Evolutionary conservation across 1,140 invertebrate genomes (phyloP), one percentile per base, ranked within the genome.

Genomic region (Tyrophagus putrescentiae): DNA sequence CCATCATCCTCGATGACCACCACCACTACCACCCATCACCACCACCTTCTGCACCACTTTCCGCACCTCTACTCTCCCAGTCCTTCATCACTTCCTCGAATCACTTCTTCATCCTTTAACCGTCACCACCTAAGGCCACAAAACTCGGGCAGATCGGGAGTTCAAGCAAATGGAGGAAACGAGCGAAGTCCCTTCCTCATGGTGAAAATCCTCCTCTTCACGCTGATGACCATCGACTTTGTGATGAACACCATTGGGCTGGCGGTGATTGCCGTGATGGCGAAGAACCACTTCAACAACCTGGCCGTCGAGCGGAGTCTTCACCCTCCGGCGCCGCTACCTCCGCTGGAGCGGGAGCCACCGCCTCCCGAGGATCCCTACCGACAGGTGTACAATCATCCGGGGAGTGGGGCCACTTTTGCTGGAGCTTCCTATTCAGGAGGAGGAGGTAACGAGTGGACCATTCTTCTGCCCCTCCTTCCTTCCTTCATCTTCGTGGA

Each of bases 221-320:
- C 52, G 21, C 39, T 54, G 25, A 54, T 54, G 52, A 54, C 52
- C 1, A 54, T 54, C 25, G 52, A 54, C 27, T 54, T 54, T 54
- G 52, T 27, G 3, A 54, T 54, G 52, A 54, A 54, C 27, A 54
- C 52, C 1, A 54, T 54, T 54, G 52, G 52, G n/a, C 39, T 54
- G 13, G 52, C 52, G 4, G 52, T 54, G 7, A 54, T 54, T 3
- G 27, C 27, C 1, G 52, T 54, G 25, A 54, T 54, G 13, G 52
- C 25, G 21, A 54, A 54, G 25, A 54, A 54, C 27, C 52, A 54
- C 27, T 54, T 34, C 27, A 31, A 28, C 13, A 54, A 54, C 27
- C 25, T 54, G 32, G 25, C 25, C 4, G 52, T 54, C 18, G 52
- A 54, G 39, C 16, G 27, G 21, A 34, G 31, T 21, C 39, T 54